phyloP scores from a whole-genome alignment of 92 coral and sea anemone genomes.

The Parazoanthus swiftii region DNA sequence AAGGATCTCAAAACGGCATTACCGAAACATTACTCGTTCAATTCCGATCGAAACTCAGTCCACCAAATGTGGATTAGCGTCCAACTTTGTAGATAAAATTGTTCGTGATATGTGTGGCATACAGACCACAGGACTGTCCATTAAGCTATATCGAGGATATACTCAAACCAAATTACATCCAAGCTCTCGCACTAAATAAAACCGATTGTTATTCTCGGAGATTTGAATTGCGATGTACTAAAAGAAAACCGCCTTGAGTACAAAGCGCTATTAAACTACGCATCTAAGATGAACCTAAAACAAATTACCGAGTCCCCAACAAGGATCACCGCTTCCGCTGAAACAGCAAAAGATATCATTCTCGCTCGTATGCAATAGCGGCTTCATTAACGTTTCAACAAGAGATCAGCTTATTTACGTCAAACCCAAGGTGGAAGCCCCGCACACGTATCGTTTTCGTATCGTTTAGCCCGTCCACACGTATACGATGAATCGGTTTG shows the following conservation, averaged over 20 bases:
- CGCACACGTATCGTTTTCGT: not conserved
- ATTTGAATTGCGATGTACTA: constrained; percentile 3
- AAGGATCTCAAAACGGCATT: not conserved
- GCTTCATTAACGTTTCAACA: constrained; percentile 26
- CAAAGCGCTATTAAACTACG: constrained; percentile 13
- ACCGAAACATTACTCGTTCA: not conserved
- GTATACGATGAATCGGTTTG: too few species aligned
- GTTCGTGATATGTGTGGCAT: not conserved
- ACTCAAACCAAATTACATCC: constrained; percentile 37
- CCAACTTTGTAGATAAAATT: not conserved
- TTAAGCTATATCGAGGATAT: constrained; percentile 3
- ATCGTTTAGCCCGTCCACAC: too few species aligned
- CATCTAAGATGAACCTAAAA: constrained; percentile 24
- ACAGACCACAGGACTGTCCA: not conserved
- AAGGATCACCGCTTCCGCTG: constrained; percentile 22
- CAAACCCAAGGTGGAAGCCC: constrained; percentile 37
- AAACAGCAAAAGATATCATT: constrained; percentile 34
- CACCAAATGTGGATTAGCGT: not conserved
- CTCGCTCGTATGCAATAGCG: constrained; percentile 33
- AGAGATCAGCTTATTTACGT: constrained; percentile 35
- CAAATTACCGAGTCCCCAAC: constrained; percentile 27
- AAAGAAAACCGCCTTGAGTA: constrained; percentile 1
- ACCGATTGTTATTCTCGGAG: constrained; percentile 14
- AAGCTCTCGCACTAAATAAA: constrained; percentile 35
- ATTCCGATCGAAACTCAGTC: not conserved